phyloP scores from a whole-genome alignment of 1,140 invertebrate species.

The Drosophila kepulauana region DNA sequence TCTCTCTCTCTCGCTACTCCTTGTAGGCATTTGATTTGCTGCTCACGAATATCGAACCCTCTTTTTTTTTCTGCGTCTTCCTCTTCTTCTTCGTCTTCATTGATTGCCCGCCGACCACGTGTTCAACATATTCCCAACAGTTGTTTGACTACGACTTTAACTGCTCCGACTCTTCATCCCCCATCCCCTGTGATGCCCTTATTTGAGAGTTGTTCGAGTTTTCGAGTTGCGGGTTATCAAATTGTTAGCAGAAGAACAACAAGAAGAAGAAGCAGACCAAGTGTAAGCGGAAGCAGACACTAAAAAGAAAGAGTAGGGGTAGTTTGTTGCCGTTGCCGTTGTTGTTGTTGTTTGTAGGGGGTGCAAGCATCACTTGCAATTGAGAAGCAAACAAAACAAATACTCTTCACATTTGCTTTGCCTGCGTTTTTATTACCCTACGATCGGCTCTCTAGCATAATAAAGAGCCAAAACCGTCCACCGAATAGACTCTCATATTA shows the following conservation, averaged over 20 bases:
- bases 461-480: no score
- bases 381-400: no score
- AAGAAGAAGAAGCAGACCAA: neutral
- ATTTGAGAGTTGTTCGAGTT: conserved; percentile 18
- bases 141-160: conserved; percentile 49
- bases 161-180: conserved; percentile 1
- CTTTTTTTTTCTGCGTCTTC: neutral
- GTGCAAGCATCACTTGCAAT: no score
- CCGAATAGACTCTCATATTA: no score
- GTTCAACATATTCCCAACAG: conserved; percentile 77
- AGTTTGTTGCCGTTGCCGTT: no score
- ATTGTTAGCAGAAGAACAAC: conserved; percentile 26
- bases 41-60: conserved; percentile 1
- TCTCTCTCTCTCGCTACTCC: neutral
- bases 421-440: no score
- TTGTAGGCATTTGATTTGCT: neutral
- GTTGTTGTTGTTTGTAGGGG: no score
- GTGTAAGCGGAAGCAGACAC: no score
- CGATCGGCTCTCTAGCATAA: no score
- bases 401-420: no score
- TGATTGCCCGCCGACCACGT: conserved; percentile 52
- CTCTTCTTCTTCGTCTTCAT: neutral
- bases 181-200: conserved; percentile 3
- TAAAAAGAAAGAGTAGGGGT: no score
- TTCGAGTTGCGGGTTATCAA: conserved; percentile 72